Percentiles rank a stretch among this genome's conserved stretches.
phyloP scores from a whole-genome alignment of 2,888 invertebrate species.

The Theodoxus fluviatilis region DNA sequence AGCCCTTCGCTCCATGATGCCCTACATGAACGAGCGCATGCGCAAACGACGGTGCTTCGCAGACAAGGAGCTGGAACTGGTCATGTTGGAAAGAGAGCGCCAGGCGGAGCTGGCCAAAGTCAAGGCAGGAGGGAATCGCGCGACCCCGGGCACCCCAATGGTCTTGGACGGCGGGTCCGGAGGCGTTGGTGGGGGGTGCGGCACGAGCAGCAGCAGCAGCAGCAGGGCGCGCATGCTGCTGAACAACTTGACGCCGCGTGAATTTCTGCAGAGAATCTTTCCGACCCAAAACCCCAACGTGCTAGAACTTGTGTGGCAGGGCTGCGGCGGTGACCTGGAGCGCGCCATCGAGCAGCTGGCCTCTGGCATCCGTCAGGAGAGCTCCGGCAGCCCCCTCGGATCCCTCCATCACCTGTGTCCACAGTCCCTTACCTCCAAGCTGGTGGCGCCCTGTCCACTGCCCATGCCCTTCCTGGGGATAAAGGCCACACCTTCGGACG shows the following conservation, averaged over 20 bases:
- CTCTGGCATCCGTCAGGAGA: constrained; percentile 28
- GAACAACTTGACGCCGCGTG: constrained; percentile 39
- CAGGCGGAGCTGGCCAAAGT: constrained; percentile 39
- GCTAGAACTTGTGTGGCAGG: constrained; percentile 54
- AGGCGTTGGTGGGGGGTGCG: background rate
- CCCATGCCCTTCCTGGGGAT: constrained; percentile 25
- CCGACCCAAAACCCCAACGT: constrained; percentile 49
- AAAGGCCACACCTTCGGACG: constrained; percentile 19
- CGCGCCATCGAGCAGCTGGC: constrained; percentile 49
- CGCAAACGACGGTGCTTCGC: constrained; percentile 69
- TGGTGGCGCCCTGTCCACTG: constrained; percentile 20
- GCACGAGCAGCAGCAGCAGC: background rate
- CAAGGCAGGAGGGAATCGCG: background rate
- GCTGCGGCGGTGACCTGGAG: constrained; percentile 51
- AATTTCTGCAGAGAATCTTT: constrained; percentile 49
- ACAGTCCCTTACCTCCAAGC: constrained; percentile 23
- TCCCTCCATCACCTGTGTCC: constrained; percentile 17
- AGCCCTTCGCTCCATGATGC: constrained; percentile 49
- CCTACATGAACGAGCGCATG: constrained; percentile 70
- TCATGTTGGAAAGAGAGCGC: constrained; percentile 61
- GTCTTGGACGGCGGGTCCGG: background rate
- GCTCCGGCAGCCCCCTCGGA: background rate
- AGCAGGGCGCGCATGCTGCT: constrained; percentile 27
- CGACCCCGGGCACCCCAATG: background rate
- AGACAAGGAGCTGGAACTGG: constrained; percentile 66